Base-by-base conservation (phyloP, 2,113 vertebrate genomes). In the Pelmatolapia mariae region DNA sequence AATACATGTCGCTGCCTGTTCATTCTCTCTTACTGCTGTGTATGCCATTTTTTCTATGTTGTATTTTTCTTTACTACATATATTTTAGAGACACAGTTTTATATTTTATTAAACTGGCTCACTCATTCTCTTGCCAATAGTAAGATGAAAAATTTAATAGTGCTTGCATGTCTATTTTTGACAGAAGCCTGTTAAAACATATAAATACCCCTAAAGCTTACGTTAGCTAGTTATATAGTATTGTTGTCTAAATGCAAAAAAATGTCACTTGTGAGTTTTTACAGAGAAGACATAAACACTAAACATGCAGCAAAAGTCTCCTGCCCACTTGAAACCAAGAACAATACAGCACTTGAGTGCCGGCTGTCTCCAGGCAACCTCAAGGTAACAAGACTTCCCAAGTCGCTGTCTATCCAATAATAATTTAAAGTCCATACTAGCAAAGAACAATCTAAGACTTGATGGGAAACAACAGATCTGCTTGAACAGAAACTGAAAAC, bases 91-190 rank as follows among this genome's bases (percentile, higher is more conserved):
- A 71, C n/a, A 40, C 12, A 71, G n/a, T 40, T 71, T 68, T 38
- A 68, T 22, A 68, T 38, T 40, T 24, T 16, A 2, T 24, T n/a
- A 22, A 71, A 71, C 18, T 24, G 38, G 40, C 66, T 71, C n/a
- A 43, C 11, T 24, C 3, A 16, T 1, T 43, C 12, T 43, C n/a
- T 43, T 71, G 12, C 38, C 66, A 71, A 24, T 7, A 47, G 68
- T 29, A 0, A 45, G 15, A 47, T 73, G 0, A 73, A 45, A 16
- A 47, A 26, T 45, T 0, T 4, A 18, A 26, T 45, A 6, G 22
- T 26, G n/a, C 38, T 43, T 71, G 66, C 12, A 24, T 24, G n/a
- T 43, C 13, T 71, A 43, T 43, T 43, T 43, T 43, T 43, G 38
- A 71, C 66, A 43, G 12, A 71, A 24, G 13, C 38, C 38, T 71